These are phyloP conservation scores for Apolygus lucorum DNA, from an alignment of 1,140 invertebrate species.

Conservation along the genomic window DNA sequence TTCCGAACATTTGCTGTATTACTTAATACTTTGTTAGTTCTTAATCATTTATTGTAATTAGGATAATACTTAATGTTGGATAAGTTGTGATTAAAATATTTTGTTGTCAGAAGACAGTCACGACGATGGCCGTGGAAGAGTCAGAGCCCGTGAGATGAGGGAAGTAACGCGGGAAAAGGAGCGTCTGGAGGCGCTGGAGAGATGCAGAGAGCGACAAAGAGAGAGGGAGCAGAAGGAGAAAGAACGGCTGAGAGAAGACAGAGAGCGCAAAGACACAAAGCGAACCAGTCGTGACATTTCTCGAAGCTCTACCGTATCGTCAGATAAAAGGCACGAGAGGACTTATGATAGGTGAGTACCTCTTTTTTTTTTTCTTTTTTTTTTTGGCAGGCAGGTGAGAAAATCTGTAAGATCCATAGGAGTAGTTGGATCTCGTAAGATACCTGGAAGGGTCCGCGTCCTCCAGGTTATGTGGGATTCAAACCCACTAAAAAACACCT, in stretches of 20 bases:
- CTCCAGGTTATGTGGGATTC: too few relatives aligned
- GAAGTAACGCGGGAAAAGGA: slow-evolving; percentile 33
- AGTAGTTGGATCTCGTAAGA: too few relatives aligned
- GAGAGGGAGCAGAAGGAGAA: slow-evolving; percentile 40
- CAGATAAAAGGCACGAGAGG: slow-evolving; percentile 16
- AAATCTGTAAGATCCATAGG: too few relatives aligned
- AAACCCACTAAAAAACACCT: too few relatives aligned
- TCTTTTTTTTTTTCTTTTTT: too few relatives aligned
- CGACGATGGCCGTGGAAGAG: background rate
- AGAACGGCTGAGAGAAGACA: slow-evolving; percentile 36
- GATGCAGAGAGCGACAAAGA: slow-evolving; percentile 38
- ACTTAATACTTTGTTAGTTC: too few relatives aligned
- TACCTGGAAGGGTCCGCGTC: too few relatives aligned
- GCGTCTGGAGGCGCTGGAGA: slow-evolving; percentile 33
- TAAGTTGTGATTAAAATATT: too few relatives aligned
- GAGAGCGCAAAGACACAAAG: slow-evolving; percentile 25
- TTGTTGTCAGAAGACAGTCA: background rate
- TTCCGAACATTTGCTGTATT: too few relatives aligned
- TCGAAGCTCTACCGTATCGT: background rate
- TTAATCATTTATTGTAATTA: too few relatives aligned
- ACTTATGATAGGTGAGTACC: slow-evolving; percentile 26
- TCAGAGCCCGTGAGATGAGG: slow-evolving; percentile 15
- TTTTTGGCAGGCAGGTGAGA: too few relatives aligned
- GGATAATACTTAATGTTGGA: too few relatives aligned
- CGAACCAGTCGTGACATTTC: background rate